Evolutionary conservation across 2,797 vertebrate genomes (phyloP).

Genomic region (Cirrhinus molitorella): DNA sequence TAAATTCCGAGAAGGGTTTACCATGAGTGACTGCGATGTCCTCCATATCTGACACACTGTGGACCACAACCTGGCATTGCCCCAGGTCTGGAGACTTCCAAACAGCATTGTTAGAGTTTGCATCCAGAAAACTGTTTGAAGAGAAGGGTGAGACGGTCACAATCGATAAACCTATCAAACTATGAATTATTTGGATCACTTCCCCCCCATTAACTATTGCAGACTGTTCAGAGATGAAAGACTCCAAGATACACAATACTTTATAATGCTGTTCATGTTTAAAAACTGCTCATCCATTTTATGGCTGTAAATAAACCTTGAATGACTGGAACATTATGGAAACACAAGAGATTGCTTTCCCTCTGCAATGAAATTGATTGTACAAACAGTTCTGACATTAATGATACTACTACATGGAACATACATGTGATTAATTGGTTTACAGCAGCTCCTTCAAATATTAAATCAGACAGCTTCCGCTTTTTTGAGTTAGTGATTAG

Average conservation of each 20-base stretch:
- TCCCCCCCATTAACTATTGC: background rate
- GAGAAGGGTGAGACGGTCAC: background rate
- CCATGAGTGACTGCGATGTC: constrained; percentile 72
- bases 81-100: constrained; percentile 72
- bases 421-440: constrained; percentile 35
- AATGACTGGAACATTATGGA: background rate
- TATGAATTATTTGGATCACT: constrained; percentile 5
- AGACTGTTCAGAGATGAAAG: background rate
- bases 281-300: background rate
- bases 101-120: constrained; percentile 55
- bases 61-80: constrained; percentile 70
- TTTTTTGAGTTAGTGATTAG: constrained; percentile 16
- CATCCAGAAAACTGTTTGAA: constrained; percentile 69
- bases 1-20: constrained; percentile 60
- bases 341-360: background rate
- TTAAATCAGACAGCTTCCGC: constrained; percentile 12
- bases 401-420: constrained; percentile 11
- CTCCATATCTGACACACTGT: constrained; percentile 75
- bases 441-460: constrained; percentile 23
- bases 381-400: constrained; percentile 33
- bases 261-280: background rate
- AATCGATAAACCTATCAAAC: constrained; percentile 40
- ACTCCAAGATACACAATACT: background rate
- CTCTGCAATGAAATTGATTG: constrained; percentile 36
- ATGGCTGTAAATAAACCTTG: background rate